phyloP scores from a whole-genome alignment of 1,140 invertebrate genomes.

The Himalopsyche phryganea region DNA sequence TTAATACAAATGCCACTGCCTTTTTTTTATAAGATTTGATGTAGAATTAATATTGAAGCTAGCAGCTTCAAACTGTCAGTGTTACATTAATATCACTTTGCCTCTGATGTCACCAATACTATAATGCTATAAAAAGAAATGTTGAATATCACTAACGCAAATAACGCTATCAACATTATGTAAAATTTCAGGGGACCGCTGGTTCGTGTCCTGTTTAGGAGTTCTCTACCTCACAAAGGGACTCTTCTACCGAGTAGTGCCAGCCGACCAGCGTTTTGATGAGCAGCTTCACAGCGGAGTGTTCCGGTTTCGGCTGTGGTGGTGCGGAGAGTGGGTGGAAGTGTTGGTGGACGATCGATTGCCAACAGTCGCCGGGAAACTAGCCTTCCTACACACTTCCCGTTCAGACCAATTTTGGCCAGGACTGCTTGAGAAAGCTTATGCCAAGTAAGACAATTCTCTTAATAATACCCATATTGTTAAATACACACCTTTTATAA shows the following conservation, averaged over 20 bases:
- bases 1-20: too few species aligned
- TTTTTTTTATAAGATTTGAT: too few species aligned
- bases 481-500: too few species aligned
- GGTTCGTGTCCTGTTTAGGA: conserved; percentile 86
- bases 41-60: too few species aligned
- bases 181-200: conserved; percentile 83
- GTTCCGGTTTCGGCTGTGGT: conserved; percentile 93
- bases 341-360: conserved; percentile 94
- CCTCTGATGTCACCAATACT: too few species aligned
- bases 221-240: conserved; percentile 82
- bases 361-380: conserved; percentile 85
- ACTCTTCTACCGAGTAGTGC: conserved; percentile 92
- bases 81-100: too few species aligned
- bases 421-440: conserved; percentile 94
- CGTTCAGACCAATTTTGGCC: conserved; percentile 92
- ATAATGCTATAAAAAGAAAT: too few species aligned
- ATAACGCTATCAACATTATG: too few species aligned
- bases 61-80: too few species aligned
- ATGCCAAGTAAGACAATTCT: conserved; percentile 97
- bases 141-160: too few species aligned
- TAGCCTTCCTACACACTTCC: conserved; percentile 89
- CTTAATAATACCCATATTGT: too few species aligned
- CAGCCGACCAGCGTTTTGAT: conserved; percentile 85
- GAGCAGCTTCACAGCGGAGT: conserved; percentile 69
- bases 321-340: conserved; percentile 94